Percentiles rank a stretch among this genome's conserved stretches.
Evolutionary conservation across 2,888 invertebrate genomes (phyloP).

Genomic region (Patella caerulea): DNA sequence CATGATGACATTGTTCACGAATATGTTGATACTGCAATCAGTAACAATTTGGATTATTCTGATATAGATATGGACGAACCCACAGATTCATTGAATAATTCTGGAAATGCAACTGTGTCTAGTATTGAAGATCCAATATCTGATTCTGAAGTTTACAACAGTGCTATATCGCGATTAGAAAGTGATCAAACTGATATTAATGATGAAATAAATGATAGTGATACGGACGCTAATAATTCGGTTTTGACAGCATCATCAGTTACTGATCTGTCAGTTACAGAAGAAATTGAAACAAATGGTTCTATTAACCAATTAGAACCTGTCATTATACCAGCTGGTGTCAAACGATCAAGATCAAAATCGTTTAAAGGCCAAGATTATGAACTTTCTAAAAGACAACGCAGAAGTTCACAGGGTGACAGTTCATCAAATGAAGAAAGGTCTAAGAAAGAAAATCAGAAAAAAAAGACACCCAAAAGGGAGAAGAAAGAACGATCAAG

Average conservation of each 20-base stretch:
- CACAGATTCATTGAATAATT: background rate
- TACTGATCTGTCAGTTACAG: background rate
- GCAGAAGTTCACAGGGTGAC: background rate
- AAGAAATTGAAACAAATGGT: background rate
- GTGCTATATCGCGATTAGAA: constrained; percentile 1
- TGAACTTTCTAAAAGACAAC: background rate
- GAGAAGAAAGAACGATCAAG: too few species aligned
- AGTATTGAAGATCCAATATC: background rate
- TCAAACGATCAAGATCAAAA: background rate
- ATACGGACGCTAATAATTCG: background rate
- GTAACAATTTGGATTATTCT: background rate
- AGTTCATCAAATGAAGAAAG: too few species aligned
- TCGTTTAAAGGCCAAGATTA: background rate
- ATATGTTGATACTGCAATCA: background rate
- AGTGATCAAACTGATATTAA: background rate
- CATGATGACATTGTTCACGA: background rate
- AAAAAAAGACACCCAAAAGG: too few species aligned
- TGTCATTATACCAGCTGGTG: background rate
- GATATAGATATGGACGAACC: background rate
- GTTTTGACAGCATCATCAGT: background rate
- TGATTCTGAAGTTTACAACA: background rate
- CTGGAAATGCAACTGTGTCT: background rate
- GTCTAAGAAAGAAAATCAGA: too few species aligned
- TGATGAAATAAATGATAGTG: background rate
- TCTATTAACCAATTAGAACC: too few species aligned